Conservation (phyloP, 2,113 vertebrate genomes). For the Cyphomyrus discorhynchus region DNA sequence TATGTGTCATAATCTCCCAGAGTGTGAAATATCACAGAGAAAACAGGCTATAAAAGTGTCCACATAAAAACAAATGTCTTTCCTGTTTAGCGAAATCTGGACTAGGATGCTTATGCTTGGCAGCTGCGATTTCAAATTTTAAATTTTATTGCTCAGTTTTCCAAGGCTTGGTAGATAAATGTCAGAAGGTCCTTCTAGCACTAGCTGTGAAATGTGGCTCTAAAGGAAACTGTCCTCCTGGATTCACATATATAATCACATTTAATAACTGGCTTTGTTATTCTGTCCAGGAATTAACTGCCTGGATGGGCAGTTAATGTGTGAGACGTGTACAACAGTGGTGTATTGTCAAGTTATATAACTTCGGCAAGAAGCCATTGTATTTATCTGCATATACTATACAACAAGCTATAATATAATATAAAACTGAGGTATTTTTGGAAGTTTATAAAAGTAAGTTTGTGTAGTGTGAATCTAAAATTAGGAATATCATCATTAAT, state of each 20-base stretch:
- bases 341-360: neutral
- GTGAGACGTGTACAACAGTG: neutral
- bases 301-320: neutral
- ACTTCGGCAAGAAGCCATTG: neutral
- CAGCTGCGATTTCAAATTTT: conserved; percentile 26
- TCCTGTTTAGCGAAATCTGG: conserved; percentile 12
- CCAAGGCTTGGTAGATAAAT: conserved; percentile 22
- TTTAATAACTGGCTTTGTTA: conserved; percentile 44
- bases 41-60: conserved; percentile 28
- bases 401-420: neutral
- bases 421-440: neutral
- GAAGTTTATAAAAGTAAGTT: neutral
- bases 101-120: neutral
- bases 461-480: neutral
- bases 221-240: conserved; percentile 16
- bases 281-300: conserved; percentile 31
- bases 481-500: neutral
- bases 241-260: neutral
- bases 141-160: conserved; percentile 36
- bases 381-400: neutral
- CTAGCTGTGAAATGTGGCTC: conserved; percentile 15
- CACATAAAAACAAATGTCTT: conserved; percentile 19
- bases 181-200: conserved; percentile 25
- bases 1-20: neutral
- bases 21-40: conserved; percentile 23